Evolutionary conservation across 2,113 vertebrate genomes (phyloP), one percentile per base, ranked within the genome.

Genomic region (Agapornis roseicollis): DNA sequence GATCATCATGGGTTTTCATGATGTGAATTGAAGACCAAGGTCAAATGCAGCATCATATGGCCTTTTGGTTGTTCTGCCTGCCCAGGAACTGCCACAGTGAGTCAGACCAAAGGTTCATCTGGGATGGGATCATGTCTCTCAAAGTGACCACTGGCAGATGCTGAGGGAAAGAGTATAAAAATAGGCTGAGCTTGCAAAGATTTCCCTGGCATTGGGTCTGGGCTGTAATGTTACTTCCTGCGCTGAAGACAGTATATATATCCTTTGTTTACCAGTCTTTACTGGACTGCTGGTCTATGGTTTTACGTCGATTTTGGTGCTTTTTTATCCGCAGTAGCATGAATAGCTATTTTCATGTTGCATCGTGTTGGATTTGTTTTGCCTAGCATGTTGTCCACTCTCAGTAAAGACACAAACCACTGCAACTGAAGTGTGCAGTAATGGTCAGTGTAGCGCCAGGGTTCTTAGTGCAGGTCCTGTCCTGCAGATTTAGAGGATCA

Each of bases 141-240:
- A 44, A 42, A 88, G 83, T 28, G 50, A 60, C 28, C n/a, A 7
- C 73, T 94, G 83, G 80, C 86, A 90, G 72, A 74, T 78, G 47
- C 72, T 66, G 65, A 80, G 46, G 79, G 33, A 53, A 77, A 33
- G 46, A 41, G 28, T 41, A 23, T 77, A 94, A 95, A 96, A 97
- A 92, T 74, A 97, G 82, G 28, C 15, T 9, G 27, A n/a, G 63
- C 39, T 61, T 78, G 79, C 72, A 80, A n/a, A 85, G 52, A 55
- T 77, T 92, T 73, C 79, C 50, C 79, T 95, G 91, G 79, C 81
- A 11, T 85, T 56, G 61, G 39, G 8, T 85, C 76, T 53, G 50
- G 9, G 31, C 44, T 73, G 13, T 42, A 11, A 41, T 64, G 76
- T 47, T 41, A 35, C 72, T 92, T 96, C 74, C 85, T 83, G 71